phyloP scores from a whole-genome alignment of 1,140 invertebrate species.

The Sitodiplosis mosellana region DNA sequence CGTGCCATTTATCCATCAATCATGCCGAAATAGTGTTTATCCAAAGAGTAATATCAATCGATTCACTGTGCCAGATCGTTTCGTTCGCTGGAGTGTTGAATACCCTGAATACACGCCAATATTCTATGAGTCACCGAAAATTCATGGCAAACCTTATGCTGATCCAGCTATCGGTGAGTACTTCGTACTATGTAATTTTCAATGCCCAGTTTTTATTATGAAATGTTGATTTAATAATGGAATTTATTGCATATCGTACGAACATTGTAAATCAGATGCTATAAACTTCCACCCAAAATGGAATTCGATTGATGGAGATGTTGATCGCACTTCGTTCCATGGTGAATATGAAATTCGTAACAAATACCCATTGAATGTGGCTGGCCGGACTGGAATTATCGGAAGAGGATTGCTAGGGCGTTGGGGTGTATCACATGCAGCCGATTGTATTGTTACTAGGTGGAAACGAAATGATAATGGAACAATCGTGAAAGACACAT shows the following conservation, averaged over 20 bases:
- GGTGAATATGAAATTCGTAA: slow-evolving; percentile 45
- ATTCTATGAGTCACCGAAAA: slow-evolving; percentile 30
- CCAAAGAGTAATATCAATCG: slow-evolving; percentile 47
- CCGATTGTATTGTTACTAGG: slow-evolving; percentile 72
- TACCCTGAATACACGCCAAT: slow-evolving; percentile 58
- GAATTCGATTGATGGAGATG: slow-evolving; percentile 58
- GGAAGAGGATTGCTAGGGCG: slow-evolving; percentile 67
- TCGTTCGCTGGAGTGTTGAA: slow-evolving; percentile 50
- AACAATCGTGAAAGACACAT: slow-evolving; percentile 20
- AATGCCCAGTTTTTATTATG: no score
- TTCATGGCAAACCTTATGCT: slow-evolving; percentile 66
- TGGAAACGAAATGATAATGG: slow-evolving; percentile 49
- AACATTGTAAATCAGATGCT: no score
- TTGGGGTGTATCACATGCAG: slow-evolving; percentile 92
- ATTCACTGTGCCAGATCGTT: slow-evolving; percentile 53
- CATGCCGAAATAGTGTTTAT: slow-evolving; percentile 46
- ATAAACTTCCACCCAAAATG: slow-evolving; percentile 48
- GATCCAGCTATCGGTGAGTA: slow-evolving; percentile 51
- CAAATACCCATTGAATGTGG: slow-evolving; percentile 54
- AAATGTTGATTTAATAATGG: no score
- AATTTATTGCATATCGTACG: no score
- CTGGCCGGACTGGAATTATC: slow-evolving; percentile 66
- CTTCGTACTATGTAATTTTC: no score
- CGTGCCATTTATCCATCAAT: slow-evolving; percentile 29
- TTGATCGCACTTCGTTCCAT: slow-evolving; percentile 59